A percentile compares a stretch with the other conserved stretches of the same genome.
phyloP scores from a whole-genome alignment of 2,888 invertebrate genomes.

The Pterostichus madidus region DNA sequence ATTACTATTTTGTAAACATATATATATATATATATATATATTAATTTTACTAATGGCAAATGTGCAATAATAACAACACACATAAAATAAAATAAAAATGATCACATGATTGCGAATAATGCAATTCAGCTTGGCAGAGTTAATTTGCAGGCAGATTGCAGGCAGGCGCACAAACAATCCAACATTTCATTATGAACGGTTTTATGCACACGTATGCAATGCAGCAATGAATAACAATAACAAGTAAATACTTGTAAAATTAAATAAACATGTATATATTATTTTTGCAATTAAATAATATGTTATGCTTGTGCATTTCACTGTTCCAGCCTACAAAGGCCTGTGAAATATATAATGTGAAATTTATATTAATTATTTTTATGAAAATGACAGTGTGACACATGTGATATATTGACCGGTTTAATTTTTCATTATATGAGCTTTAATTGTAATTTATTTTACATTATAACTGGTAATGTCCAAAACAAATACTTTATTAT shows the following conservation, averaged over 20 bases:
- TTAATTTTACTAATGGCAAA: background rate
- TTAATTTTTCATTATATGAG: constrained; percentile 26
- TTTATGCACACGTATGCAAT: constrained; percentile 20
- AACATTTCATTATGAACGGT: constrained; percentile 19
- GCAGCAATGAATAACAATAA: constrained; percentile 27
- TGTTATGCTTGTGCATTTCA: background rate
- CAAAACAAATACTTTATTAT: constrained; percentile 13
- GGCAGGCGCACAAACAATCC: constrained; percentile 1
- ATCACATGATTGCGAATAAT: constrained; percentile 32
- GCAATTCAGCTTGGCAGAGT: constrained; percentile 21
- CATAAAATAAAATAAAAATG: constrained; percentile 18
- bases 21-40: too few species aligned
- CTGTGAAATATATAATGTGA: background rate
- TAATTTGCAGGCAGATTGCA: constrained; percentile 33
- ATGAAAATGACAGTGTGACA: constrained; percentile 19
- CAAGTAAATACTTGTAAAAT: constrained; percentile 35
- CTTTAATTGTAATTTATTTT: constrained; percentile 36
- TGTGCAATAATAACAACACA: background rate
- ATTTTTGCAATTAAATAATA: constrained; percentile 6
- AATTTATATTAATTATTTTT: constrained; percentile 19
- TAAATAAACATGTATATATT: constrained; percentile 31
- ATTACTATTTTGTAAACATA: too few species aligned
- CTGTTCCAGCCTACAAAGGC: background rate
- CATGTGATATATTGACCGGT: constrained; percentile 32
- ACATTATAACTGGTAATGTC: constrained; percentile 20